A percentile compares a stretch with the other conserved stretches of the same genome.
These are phyloP conservation scores for Stichodactyla mertensii DNA, from an alignment of 64 coral and sea anemone genomes.

Conservation along the genomic window DNA sequence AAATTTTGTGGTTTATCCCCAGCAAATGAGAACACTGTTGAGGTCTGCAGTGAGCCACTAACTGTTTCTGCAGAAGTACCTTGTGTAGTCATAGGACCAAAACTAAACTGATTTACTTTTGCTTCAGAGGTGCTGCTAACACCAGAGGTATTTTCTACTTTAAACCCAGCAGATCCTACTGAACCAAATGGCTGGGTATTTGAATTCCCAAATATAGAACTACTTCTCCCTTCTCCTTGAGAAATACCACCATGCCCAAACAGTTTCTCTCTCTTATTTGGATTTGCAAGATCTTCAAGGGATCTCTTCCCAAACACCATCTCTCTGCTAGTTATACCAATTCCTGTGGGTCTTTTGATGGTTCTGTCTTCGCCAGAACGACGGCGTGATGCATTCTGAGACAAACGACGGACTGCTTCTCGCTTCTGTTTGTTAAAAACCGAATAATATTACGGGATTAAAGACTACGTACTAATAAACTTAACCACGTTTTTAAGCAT, in stretches of 20 bases:
- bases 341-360: not conserved
- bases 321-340: not conserved
- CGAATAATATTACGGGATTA: no score
- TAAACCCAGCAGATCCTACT: not conserved
- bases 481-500: no score
- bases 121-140: not conserved
- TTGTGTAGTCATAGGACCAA: not conserved
- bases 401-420: constrained; percentile 42
- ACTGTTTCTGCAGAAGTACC: not conserved
- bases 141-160: not conserved
- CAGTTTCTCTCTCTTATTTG: not conserved
- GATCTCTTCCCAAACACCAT: constrained; percentile 7
- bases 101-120: not conserved
- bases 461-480: no score
- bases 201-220: not conserved
- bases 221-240: not conserved
- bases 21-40: not conserved
- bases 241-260: not conserved
- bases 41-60: not conserved
- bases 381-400: constrained; percentile 11
- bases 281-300: not conserved
- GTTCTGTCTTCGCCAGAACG: constrained; percentile 24
- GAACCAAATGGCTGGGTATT: not conserved
- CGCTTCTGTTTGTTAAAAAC: constrained; percentile 25
- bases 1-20: not conserved